Evolutionary conservation across 2,888 invertebrate genomes (phyloP).

Genomic region (Agrotis clavis): DNA sequence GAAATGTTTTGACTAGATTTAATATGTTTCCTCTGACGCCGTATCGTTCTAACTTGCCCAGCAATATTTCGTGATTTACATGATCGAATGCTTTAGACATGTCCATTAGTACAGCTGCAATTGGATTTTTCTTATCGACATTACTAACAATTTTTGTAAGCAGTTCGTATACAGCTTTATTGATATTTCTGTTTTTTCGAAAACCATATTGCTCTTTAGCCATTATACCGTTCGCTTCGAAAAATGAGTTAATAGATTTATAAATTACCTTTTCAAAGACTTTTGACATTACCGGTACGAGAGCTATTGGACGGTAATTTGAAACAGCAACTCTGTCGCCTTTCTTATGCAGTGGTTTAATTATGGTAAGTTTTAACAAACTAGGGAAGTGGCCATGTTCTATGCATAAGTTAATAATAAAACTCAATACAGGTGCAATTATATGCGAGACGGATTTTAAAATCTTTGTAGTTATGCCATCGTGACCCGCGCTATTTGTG

Average conservation of each 20-base stretch:
- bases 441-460: background rate
- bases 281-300: background rate
- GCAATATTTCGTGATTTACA: too few relatives aligned
- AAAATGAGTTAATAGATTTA: background rate
- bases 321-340: background rate
- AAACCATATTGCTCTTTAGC: too few relatives aligned
- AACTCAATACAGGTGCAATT: too few relatives aligned
- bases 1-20: too few relatives aligned
- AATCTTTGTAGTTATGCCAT: background rate
- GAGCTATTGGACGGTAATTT: background rate
- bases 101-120: background rate
- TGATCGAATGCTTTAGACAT: too few relatives aligned
- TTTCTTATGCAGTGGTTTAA: background rate
- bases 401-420: background rate
- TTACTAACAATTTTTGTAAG: background rate
- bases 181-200: too few relatives aligned
- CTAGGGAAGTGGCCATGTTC: background rate
- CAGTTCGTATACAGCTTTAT: background rate
- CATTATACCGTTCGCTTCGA: too few relatives aligned
- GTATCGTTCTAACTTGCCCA: too few relatives aligned
- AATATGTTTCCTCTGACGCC: too few relatives aligned
- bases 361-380: background rate
- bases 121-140: background rate
- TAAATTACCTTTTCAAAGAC: background rate
- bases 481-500: conserved; percentile 6